Evolutionary conservation across 37 sponge, comb jelly and placozoan species (phyloP), one percentile per base, ranked within the genome.

Genomic region (Oopsacas minuta): DNA sequence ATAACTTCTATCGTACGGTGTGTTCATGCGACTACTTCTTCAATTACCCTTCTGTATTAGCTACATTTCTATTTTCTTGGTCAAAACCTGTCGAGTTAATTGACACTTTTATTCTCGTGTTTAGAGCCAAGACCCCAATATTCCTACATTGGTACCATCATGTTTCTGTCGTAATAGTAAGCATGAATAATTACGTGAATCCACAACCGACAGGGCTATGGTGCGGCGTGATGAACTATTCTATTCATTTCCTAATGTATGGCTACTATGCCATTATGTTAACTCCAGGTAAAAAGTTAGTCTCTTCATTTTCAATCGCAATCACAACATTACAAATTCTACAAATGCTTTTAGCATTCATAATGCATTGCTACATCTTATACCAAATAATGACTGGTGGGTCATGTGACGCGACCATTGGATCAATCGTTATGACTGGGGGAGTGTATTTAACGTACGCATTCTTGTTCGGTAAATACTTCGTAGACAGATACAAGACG

Each of bases 171-270:
- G 30, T 61, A 10, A 61, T 61, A 3, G 30, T 61, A 61, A n/a
- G 28, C 75, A 61, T 61, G 28, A 61, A 61, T 12, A 61, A 61
- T 34, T 61, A 61, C 22, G 75, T 12, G 17, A 10, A 61, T 34
- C 75, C 75, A 10, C 75, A 61, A n/a, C 22, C 75, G 1, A 61
- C 75, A 20, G 75, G 75, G 20, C 75, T 61, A 61, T 61, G 75
- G 75, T 61, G 75, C 28, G 75, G 75, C 17, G 28, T 12, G 32
- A 61, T 61, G 75, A 61, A 61, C 22, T 61, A 20, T 12, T 10
- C 28, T 32, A 34, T 61, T 3, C 75, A 61, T 61, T 61, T 61
- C 75, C 75, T 61, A 61, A 61, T 61, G 75, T 61, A 61, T n/a
- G 75, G 75, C 7, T 61, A 61, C 28, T 61, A 61, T 34, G 75